Percentiles rank a stretch among this genome's conserved stretches.
phyloP scores from a whole-genome alignment of 1,140 invertebrate genomes.

The Drosophila burlai region DNA sequence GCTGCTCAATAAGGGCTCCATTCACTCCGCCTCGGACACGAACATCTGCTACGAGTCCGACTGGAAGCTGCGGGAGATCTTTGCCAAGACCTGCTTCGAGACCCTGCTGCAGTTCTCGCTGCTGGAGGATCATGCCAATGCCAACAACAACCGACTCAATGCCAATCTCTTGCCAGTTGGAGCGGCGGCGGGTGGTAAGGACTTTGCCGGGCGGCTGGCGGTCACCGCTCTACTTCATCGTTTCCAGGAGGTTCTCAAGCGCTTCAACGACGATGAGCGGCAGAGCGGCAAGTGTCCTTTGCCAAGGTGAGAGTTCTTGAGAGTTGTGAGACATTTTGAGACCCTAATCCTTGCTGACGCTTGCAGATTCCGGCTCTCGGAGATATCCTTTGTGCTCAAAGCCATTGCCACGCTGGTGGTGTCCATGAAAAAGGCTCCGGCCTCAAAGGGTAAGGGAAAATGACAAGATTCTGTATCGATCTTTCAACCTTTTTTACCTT shows the following conservation, averaged over 20 bases:
- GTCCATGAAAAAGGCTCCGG: slow-evolving; percentile 96
- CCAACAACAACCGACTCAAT: slow-evolving; percentile 83
- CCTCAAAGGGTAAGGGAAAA: slow-evolving; percentile 89
- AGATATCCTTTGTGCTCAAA: slow-evolving; percentile 98
- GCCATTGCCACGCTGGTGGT: slow-evolving; percentile 96
- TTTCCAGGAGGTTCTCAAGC: slow-evolving; percentile 96
- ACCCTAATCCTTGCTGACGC: background rate
- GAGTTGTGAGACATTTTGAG: too few species aligned
- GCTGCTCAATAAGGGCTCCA: slow-evolving; percentile 96
- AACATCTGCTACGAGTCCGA: slow-evolving; percentile 93
- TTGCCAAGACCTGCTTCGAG: slow-evolving; percentile 98
- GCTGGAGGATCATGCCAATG: slow-evolving; percentile 87
- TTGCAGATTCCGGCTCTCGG: slow-evolving; percentile 95
- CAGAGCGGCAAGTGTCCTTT: slow-evolving; percentile 95
- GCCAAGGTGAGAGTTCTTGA: slow-evolving; percentile 87
- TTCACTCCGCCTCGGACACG: slow-evolving; percentile 93
- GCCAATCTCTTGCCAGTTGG: slow-evolving; percentile 56
- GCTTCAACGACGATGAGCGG: slow-evolving; percentile 94
- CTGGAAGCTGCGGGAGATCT: slow-evolving; percentile 95
- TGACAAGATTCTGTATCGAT: background rate
- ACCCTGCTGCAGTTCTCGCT: slow-evolving; percentile 97
- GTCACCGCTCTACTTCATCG: slow-evolving; percentile 95
- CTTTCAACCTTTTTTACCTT: background rate
- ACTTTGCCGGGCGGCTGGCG: slow-evolving; percentile 93
- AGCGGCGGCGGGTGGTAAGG: slow-evolving; percentile 83